Conservation (phyloP, 1,140 invertebrate genomes). For the Cyrtorhinus lividipennis region DNA sequence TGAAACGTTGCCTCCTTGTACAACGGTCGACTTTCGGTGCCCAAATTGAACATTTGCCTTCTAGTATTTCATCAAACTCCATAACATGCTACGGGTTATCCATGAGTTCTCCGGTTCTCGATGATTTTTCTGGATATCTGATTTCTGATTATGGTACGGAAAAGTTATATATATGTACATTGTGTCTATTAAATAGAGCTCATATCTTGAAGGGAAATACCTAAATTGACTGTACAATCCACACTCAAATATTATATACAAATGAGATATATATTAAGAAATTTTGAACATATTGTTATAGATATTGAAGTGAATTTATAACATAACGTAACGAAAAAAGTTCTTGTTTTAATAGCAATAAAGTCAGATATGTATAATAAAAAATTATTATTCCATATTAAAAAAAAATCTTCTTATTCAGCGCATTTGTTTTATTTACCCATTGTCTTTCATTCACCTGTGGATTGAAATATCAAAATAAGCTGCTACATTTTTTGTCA, state of each 20-base stretch:
- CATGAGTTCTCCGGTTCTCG: too few species aligned
- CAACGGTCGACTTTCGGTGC: too few species aligned
- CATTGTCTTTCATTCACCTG: too few species aligned
- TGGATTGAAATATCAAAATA: too few species aligned
- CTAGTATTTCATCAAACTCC: background rate
- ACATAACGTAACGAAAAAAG: constrained; percentile 18
- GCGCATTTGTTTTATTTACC: background rate
- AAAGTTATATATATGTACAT: constrained; percentile 5
- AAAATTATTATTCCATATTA: constrained; percentile 7
- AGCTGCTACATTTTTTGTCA: too few species aligned
- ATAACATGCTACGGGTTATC: too few species aligned
- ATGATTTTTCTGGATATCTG: too few species aligned
- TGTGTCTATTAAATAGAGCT: constrained; percentile 15
- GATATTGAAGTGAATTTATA: constrained; percentile 20
- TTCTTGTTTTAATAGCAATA: constrained; percentile 24
- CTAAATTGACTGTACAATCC: constrained; percentile 21
- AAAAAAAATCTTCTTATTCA: background rate
- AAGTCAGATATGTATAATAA: constrained; percentile 14
- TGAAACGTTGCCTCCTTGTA: too few species aligned
- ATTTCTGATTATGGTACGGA: background rate
- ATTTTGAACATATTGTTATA: constrained; percentile 22
- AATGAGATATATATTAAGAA: constrained; percentile 17
- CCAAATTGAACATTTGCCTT: background rate
- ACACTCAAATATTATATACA: constrained; percentile 14
- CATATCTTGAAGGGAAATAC: constrained; percentile 14